Evolutionary conservation across 2,888 invertebrate species (phyloP).

Genomic region (Octonoba sinensis): DNA sequence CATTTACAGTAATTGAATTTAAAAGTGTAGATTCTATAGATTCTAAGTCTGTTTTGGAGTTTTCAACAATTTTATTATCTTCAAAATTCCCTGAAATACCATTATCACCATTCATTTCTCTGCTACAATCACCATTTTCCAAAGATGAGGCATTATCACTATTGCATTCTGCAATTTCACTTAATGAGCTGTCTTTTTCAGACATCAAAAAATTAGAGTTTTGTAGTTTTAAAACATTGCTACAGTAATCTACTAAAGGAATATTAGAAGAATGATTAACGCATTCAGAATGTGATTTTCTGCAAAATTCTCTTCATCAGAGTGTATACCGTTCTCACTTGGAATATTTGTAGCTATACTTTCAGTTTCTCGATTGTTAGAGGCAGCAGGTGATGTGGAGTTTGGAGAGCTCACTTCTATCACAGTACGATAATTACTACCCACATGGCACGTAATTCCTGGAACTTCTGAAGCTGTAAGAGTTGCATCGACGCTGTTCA

Average conservation of each 20-base stretch:
- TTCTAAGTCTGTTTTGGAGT: not conserved
- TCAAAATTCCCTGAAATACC: not conserved
- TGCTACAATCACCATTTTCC: constrained; percentile 26
- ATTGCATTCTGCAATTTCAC: not conserved
- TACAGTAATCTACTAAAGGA: too few relatives aligned
- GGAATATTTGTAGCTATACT: not conserved
- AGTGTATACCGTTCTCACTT: not conserved
- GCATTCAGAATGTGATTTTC: too few relatives aligned
- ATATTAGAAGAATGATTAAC: too few relatives aligned
- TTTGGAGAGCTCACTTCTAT: constrained; percentile 46
- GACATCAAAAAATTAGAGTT: not conserved
- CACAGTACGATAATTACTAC: constrained; percentile 45
- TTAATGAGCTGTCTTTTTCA: constrained; percentile 4
- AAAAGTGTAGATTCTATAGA: constrained; percentile 4
- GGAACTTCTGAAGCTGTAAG: constrained; percentile 41
- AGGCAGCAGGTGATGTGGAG: constrained; percentile 5
- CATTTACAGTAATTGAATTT: constrained; percentile 27
- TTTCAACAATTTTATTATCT: constrained; percentile 1
- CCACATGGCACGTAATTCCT: constrained; percentile 53
- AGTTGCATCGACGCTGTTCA: constrained; percentile 24
- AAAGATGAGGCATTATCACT: not conserved
- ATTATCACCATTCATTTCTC: constrained; percentile 18
- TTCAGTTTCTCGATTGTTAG: not conserved
- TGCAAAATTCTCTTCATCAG: not conserved
- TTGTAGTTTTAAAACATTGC: too few relatives aligned